Conservation (phyloP, 1,140 invertebrate species). For the Pogonognathellus flavescens region DNA sequence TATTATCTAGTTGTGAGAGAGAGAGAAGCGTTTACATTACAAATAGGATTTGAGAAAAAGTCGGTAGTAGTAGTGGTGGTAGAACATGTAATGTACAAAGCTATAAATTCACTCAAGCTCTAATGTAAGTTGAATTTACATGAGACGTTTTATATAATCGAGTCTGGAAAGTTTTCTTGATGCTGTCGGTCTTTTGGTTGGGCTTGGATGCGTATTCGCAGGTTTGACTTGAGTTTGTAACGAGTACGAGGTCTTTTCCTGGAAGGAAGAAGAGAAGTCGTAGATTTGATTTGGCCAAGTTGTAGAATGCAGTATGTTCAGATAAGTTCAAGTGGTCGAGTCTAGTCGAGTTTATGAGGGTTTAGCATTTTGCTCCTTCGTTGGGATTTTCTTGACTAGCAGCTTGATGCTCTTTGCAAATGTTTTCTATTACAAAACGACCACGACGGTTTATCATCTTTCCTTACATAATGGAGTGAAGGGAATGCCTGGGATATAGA, state of each 20-base stretch:
- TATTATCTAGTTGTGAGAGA: too few relatives aligned
- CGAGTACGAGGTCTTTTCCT: neutral
- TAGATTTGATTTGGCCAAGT: neutral
- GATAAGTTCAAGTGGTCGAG: constrained; percentile 28
- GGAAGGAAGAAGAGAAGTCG: neutral
- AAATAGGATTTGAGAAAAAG: too few relatives aligned
- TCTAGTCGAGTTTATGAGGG: neutral
- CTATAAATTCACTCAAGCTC: too few relatives aligned
- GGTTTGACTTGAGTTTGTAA: too few relatives aligned
- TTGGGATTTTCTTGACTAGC: constrained; percentile 7
- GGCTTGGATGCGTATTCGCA: too few relatives aligned
- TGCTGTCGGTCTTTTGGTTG: too few relatives aligned
- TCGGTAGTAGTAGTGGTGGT: too few relatives aligned
- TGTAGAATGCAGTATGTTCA: neutral
- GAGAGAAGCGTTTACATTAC: too few relatives aligned
- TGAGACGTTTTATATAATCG: too few relatives aligned
- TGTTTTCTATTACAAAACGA: neutral
- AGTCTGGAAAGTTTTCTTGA: too few relatives aligned
- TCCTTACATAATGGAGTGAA: neutral
- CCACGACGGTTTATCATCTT: neutral
- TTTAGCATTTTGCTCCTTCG: neutral
- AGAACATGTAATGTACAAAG: too few relatives aligned
- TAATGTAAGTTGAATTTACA: too few relatives aligned
- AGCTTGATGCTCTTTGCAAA: neutral
- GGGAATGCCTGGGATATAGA: neutral